A percentile compares a stretch with the other conserved stretches of the same genome.
Evolutionary conservation across 1,140 invertebrate genomes (phyloP).

Genomic region (Drosophila rufa): DNA sequence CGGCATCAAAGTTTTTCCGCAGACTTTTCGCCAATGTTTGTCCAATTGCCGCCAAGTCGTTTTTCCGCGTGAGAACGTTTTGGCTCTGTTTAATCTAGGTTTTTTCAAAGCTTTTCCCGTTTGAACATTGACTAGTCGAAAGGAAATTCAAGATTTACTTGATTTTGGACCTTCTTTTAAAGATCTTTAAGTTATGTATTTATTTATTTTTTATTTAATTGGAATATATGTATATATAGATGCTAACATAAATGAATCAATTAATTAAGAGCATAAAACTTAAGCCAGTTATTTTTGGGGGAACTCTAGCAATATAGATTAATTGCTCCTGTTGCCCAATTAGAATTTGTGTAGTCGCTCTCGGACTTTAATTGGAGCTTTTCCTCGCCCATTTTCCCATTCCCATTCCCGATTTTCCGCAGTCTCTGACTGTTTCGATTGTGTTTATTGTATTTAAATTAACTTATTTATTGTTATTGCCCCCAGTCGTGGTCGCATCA

Average conservation of each 20-base stretch:
- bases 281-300: background rate
- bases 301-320: background rate
- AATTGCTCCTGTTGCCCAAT: slow-evolving; percentile 12
- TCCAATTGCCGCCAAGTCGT: slow-evolving; percentile 29
- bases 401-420: background rate
- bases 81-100: slow-evolving; percentile 19
- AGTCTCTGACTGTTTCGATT: slow-evolving; percentile 56
- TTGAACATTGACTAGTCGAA: background rate
- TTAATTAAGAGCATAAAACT: background rate
- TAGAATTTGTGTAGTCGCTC: slow-evolving; percentile 15
- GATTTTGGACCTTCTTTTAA: background rate
- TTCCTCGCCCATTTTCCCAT: background rate
- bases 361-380: slow-evolving; percentile 11
- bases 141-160: background rate
- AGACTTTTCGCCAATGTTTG: slow-evolving; percentile 19
- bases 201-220: no score
- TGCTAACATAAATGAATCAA: background rate
- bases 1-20: background rate
- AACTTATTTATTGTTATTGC: slow-evolving; percentile 81
- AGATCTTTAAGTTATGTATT: background rate
- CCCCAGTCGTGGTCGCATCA: slow-evolving; percentile 28
- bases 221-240: no score
- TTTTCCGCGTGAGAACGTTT: slow-evolving; percentile 34
- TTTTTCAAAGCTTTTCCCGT: slow-evolving; percentile 11
- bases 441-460: slow-evolving; percentile 83